phyloP scores from a whole-genome alignment of 1,140 invertebrate genomes.

The Melipona quadrifasciata region DNA sequence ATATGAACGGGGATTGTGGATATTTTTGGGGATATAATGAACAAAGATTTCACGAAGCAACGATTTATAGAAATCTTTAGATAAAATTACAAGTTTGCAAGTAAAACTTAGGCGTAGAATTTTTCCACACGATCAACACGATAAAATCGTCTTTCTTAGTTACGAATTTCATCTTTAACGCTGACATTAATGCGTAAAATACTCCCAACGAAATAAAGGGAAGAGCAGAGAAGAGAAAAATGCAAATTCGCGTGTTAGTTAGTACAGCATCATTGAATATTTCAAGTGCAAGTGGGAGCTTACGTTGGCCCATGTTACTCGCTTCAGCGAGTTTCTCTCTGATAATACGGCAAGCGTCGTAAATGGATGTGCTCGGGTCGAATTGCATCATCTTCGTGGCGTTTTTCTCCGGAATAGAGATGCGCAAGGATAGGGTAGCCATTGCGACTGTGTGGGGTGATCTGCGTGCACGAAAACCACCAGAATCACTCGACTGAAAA shows the following conservation, averaged over 20 bases:
- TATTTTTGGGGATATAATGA: too few species aligned
- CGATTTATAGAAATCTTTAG: too few species aligned
- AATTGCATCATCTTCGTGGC: constrained; percentile 99
- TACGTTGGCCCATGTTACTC: constrained; percentile 90
- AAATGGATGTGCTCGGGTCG: constrained; percentile 95
- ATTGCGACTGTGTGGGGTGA: constrained; percentile 79
- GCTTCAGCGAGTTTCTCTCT: constrained; percentile 96
- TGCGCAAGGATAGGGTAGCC: constrained; percentile 95
- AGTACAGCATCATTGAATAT: constrained; percentile 14
- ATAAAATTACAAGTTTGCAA: too few species aligned
- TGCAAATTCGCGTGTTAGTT: constrained; percentile 6
- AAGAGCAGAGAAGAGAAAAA: not conserved
- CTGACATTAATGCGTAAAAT: not conserved
- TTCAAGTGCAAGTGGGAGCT: constrained; percentile 74
- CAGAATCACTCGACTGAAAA: constrained; percentile 76
- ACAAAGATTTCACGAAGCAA: too few species aligned
- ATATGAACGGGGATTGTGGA: too few species aligned
- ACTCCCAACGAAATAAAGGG: not conserved
- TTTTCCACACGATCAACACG: not conserved
- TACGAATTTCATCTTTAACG: not conserved
- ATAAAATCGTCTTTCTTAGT: not conserved
- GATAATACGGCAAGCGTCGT: constrained; percentile 97
- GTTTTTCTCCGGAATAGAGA: constrained; percentile 95
- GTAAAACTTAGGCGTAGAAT: not conserved
- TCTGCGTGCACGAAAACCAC: constrained; percentile 72